Base-by-base conservation (phyloP, 1,140 invertebrate genomes). In the Papilio dardanus region DNA sequence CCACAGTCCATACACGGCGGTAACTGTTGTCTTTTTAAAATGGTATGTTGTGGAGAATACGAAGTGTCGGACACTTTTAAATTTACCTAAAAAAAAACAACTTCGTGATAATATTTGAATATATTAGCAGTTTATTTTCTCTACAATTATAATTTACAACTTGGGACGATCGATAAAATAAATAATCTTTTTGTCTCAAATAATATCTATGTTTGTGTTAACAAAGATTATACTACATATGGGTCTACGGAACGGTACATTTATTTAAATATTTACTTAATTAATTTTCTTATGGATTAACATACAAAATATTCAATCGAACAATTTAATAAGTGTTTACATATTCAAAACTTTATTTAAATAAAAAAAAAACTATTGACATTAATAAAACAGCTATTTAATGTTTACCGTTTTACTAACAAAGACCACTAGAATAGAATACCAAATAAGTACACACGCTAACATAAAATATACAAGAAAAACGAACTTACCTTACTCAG, bases 401-500 rank as follows among this genome's bases (percentile, higher is more conserved):
- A 19, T 21, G 21, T 42, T 35, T 69, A 40, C 67, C 33, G 67
- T 69, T 69, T 69, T 62, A 19, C 10, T 69, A 69, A 69, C 33
- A 37, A 69, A 69, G 21, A 35, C 19, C 35, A 24, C 24, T 37
- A 5, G 19, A 69, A 24, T 40, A 69, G 67, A 37, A 40, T 37
- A 69, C 10, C n/a, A 37, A 69, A 35, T 69, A 40, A 33, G 30
- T 68, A 35, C 58, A 37, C 33, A 74, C 46, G 30, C 21, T 46
- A 19, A 21, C 7, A 35, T 68, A 74, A 58, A 68, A 74, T 66
- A 65, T 75, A 37, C 50, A 73, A 65, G 62, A 75, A 74, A 79
- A 78, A 31, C 40, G 0, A 78, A 37, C 75, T 79, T 81, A 82
- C 81, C 81, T 82, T 77, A 77, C 66, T 78, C 66, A 83, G 74